These are phyloP conservation scores for Apodemia duryi DNA, from an alignment of 2,888 invertebrate genomes.

Conservation along the genomic window DNA sequence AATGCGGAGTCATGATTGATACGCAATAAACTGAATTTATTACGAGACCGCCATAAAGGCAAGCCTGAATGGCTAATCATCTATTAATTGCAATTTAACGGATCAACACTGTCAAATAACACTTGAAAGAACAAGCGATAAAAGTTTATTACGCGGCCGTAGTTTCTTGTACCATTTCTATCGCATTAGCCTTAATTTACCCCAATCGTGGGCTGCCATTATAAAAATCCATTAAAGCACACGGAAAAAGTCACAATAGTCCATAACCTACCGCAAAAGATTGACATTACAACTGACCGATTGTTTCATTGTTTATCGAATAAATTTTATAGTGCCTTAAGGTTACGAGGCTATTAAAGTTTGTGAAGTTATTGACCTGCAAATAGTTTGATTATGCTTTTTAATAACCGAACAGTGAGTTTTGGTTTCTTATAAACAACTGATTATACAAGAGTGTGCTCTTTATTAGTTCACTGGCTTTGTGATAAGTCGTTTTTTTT, in stretches of 20 bases:
- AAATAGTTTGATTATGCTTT: constrained; percentile 69
- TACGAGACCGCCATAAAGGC: constrained; percentile 63
- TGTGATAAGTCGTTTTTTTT: not conserved
- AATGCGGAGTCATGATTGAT: constrained; percentile 53
- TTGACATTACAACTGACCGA: constrained; percentile 57
- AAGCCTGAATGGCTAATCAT: constrained; percentile 65
- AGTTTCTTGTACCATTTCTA: constrained; percentile 20
- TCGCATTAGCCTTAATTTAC: constrained; percentile 25
- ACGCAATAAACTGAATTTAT: constrained; percentile 70
- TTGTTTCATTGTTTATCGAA: constrained; percentile 74
- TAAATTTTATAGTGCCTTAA: constrained; percentile 41
- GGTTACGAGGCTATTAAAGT: constrained; percentile 49
- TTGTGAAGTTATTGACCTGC: constrained; percentile 66
- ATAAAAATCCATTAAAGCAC: constrained; percentile 36
- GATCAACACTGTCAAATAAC: constrained; percentile 71
- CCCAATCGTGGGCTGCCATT: constrained; percentile 18
- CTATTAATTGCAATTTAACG: constrained; percentile 72
- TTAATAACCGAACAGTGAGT: constrained; percentile 57
- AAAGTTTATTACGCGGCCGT: constrained; percentile 53
- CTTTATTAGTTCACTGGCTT: not conserved
- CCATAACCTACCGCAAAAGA: constrained; percentile 70
- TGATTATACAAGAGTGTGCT: constrained; percentile 20
- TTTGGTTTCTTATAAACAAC: constrained; percentile 48
- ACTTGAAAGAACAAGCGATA: constrained; percentile 64
- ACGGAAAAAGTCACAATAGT: constrained; percentile 56